A percentile compares a stretch with the other conserved stretches of the same genome.
These are phyloP conservation scores for Parnassius smintheus DNA, from an alignment of 2,888 invertebrate species.

Conservation along the genomic window DNA sequence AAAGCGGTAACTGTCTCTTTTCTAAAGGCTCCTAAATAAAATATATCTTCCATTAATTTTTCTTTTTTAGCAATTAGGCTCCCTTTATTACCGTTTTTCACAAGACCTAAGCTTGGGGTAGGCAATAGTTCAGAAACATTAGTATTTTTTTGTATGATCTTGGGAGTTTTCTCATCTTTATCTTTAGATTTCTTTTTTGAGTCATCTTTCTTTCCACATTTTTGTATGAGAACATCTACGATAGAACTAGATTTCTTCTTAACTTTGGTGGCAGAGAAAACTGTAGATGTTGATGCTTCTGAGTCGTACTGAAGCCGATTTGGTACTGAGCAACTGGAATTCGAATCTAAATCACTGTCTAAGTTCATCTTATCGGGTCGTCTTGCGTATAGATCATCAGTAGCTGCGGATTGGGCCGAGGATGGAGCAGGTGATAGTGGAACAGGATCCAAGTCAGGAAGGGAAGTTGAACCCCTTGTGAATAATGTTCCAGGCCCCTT, in stretches of 20 bases:
- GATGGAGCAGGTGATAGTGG: slow-evolving; percentile 86
- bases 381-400: slow-evolving; percentile 77
- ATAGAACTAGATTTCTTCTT: slow-evolving; percentile 81
- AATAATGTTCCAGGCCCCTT: slow-evolving; percentile 63
- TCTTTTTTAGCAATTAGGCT: slow-evolving; percentile 67
- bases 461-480: slow-evolving; percentile 86
- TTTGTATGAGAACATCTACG: slow-evolving; percentile 84
- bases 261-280: slow-evolving; percentile 81
- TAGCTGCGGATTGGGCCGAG: slow-evolving; percentile 80
- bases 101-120: slow-evolving; percentile 82
- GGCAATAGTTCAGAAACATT: slow-evolving; percentile 80
- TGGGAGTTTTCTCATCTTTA: slow-evolving; percentile 77
- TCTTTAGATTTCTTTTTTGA: slow-evolving; percentile 78
- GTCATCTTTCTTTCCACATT: slow-evolving; percentile 82
- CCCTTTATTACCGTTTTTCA: slow-evolving; percentile 66
- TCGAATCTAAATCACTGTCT: slow-evolving; percentile 85
- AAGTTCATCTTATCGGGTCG: slow-evolving; percentile 71
- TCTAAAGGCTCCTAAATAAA: slow-evolving; percentile 83
- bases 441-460: slow-evolving; percentile 89
- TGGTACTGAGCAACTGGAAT: slow-evolving; percentile 82
- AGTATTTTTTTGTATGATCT: slow-evolving; percentile 79
- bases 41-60: slow-evolving; percentile 80
- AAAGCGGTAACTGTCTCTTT: slow-evolving; percentile 86
- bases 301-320: slow-evolving; percentile 83
- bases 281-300: slow-evolving; percentile 84